Percentiles rank a stretch among this genome's conserved stretches.
These are phyloP conservation scores for Falcunculus frontatus DNA, from an alignment of 2,113 vertebrate species.

Conservation along the genomic window DNA sequence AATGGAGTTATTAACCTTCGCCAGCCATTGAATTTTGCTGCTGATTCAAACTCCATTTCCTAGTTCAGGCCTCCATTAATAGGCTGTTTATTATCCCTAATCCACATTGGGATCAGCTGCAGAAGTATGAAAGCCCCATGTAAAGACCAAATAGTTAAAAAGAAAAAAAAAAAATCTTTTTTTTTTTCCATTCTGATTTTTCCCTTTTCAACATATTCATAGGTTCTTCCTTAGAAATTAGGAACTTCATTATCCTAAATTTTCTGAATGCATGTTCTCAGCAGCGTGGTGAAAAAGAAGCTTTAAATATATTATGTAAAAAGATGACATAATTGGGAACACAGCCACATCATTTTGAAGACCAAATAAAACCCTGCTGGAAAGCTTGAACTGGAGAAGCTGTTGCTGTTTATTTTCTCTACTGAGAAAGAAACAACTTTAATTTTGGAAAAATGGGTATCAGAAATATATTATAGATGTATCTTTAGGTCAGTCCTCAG, in stretches of 20 bases:
- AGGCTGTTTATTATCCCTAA: conserved; percentile 83
- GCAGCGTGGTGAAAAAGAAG: not conserved
- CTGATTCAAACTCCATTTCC: conserved; percentile 76
- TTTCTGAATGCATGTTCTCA: conserved; percentile 1
- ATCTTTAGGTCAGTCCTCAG: not conserved
- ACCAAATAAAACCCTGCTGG: not conserved
- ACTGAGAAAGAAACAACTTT: not conserved
- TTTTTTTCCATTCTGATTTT: not conserved
- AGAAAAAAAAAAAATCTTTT: not conserved
- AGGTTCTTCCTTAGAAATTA: not conserved
- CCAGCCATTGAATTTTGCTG: conserved; percentile 72
- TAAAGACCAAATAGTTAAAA: conserved; percentile 40
- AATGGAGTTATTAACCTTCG: conserved; percentile 99
- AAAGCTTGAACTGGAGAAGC: not conserved
- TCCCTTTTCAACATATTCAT: not conserved
- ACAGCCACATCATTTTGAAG: not conserved
- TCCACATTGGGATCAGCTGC: conserved; percentile 72
- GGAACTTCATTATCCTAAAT: not conserved
- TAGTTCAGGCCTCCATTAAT: conserved; percentile 80
- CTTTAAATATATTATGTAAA: not conserved
- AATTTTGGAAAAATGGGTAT: not conserved
- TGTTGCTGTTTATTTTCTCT: not conserved
- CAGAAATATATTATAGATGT: not conserved
- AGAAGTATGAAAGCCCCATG: conserved; percentile 57
- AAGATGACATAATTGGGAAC: not conserved